These are phyloP conservation scores for Pipa parva DNA, from an alignment of 2,113 vertebrate species.

Conservation along the genomic window DNA sequence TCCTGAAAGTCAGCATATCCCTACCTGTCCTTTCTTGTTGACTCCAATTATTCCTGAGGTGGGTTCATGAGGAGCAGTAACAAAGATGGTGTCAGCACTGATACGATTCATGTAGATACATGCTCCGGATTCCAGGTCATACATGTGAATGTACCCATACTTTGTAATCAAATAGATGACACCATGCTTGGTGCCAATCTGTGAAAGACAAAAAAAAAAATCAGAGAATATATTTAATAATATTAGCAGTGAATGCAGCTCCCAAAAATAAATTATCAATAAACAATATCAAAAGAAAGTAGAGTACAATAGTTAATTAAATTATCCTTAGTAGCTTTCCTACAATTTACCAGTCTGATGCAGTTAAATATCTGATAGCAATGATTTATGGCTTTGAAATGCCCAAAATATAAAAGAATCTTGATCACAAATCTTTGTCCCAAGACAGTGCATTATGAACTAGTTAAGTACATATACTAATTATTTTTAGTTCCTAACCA, in stretches of 20 bases:
- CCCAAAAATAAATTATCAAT: not conserved
- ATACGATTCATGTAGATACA: conserved; percentile 93
- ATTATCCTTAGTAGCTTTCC: no score
- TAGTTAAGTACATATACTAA: no score
- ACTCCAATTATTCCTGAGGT: conserved; percentile 90
- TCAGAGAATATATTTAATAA: not conserved
- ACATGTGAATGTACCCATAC: conserved; percentile 87
- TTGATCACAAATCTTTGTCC: no score
- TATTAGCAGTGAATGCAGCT: not conserved
- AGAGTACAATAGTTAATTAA: not conserved
- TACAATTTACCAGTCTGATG: no score
- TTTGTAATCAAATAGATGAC: conserved; percentile 91
- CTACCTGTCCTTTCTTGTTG: conserved; percentile 91
- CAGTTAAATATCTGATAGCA: no score
- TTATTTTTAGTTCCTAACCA: no score
- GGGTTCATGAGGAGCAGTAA: conserved; percentile 82
- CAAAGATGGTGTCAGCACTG: conserved; percentile 89
- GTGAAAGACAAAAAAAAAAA: conserved; percentile 17
- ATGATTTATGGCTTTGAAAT: no score
- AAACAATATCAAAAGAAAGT: not conserved
- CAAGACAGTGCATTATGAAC: no score
- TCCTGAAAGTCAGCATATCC: no score
- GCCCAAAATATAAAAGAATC: no score
- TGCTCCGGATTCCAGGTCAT: conserved; percentile 84
- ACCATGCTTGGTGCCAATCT: conserved; percentile 83